Conservation (phyloP, 35 echinoderm and acorn worm species). For the Lytechinus pictus region DNA sequence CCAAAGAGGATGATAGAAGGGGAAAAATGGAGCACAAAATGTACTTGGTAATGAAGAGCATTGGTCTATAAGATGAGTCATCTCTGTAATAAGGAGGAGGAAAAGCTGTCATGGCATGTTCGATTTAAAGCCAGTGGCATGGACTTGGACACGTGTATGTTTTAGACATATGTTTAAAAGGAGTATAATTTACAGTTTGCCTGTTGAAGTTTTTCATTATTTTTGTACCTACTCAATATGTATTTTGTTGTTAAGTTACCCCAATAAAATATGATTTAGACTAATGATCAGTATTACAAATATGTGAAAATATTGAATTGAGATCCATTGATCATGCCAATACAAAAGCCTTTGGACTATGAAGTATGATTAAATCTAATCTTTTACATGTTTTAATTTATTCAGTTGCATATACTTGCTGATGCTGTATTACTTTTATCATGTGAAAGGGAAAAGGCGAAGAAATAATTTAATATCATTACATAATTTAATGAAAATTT, state of each 20-base stretch:
- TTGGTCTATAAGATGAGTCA: neutral
- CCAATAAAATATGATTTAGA: neutral
- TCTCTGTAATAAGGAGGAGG: neutral
- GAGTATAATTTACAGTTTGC: neutral
- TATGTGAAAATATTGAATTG: too few relatives aligned
- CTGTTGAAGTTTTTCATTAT: neutral
- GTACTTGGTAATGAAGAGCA: slow-evolving; percentile 11
- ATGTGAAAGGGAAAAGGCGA: neutral
- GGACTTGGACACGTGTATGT: neutral
- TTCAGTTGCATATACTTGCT: neutral
- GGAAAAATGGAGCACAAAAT: neutral
- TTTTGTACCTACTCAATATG: neutral
- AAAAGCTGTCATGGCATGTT: neutral
- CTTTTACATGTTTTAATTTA: neutral
- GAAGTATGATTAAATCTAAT: neutral
- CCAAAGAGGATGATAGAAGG: neutral
- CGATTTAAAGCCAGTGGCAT: neutral
- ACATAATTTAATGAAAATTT: slow-evolving; percentile 8
- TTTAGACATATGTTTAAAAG: neutral
- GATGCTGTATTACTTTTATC: neutral
- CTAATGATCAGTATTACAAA: too few relatives aligned
- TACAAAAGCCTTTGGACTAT: too few relatives aligned
- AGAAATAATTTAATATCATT: neutral
- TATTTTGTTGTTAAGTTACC: too few relatives aligned
- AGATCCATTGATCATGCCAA: too few relatives aligned